These are phyloP conservation scores for Palythoa grandis DNA, from an alignment of 92 coral and sea anemone species.

Conservation along the genomic window DNA sequence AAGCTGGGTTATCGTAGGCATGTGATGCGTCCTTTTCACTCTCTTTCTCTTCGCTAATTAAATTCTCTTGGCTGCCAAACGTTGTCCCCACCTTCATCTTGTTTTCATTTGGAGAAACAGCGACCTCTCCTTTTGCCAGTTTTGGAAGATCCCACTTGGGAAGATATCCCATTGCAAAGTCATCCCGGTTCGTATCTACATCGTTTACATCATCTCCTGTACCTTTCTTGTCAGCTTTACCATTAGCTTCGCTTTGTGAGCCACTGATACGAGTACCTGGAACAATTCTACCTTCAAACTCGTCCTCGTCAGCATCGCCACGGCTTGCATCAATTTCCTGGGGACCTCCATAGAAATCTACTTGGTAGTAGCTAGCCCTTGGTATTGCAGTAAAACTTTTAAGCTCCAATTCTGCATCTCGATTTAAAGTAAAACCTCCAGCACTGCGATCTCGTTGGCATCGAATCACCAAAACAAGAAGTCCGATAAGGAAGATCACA, in stretches of 20 bases:
- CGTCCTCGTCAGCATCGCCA: conserved; percentile 55
- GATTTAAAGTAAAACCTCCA: conserved; percentile 64
- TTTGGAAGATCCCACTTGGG: conserved; percentile 93
- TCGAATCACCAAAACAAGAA: conserved; percentile 64
- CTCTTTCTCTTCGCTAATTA: neutral
- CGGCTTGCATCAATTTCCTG: conserved; percentile 75
- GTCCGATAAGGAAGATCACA: conserved; percentile 74
- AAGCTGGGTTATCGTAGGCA: conserved; percentile 72
- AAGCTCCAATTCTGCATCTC: conserved; percentile 73
- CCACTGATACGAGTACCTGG: conserved; percentile 46
- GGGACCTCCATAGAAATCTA: conserved; percentile 85
- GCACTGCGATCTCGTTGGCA: conserved; percentile 77
- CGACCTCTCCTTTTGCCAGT: conserved; percentile 58
- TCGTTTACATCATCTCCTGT: conserved; percentile 11
- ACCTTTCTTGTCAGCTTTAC: conserved; percentile 12
- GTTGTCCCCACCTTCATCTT: conserved; percentile 5
- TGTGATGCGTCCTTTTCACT: conserved; percentile 43
- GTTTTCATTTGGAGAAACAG: conserved; percentile 49
- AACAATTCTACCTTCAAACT: conserved; percentile 60
- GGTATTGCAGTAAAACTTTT: conserved; percentile 70
- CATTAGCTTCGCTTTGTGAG: neutral
- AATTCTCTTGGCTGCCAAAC: conserved; percentile 30
- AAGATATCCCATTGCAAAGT: conserved; percentile 72
- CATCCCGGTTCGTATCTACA: conserved; percentile 45
- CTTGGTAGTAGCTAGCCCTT: conserved; percentile 63